phyloP scores from a whole-genome alignment of 1,140 invertebrate genomes.

The Drosophila mayri region DNA sequence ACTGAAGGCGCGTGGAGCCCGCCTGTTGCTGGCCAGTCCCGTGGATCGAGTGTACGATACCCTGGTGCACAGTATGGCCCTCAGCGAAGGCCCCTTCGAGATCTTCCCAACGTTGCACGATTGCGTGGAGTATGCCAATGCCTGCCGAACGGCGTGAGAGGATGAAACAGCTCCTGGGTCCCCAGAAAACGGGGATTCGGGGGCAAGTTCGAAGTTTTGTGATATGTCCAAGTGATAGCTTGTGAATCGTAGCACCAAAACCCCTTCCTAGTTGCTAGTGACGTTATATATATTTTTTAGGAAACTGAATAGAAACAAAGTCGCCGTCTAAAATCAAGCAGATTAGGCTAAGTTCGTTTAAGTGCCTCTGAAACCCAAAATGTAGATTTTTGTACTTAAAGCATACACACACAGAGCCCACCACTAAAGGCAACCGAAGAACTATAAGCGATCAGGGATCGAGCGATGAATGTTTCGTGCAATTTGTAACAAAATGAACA shows the following conservation, averaged over 20 bases:
- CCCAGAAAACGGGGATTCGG: background rate
- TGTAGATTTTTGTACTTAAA: constrained; percentile 32
- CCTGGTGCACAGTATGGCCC: constrained; percentile 76
- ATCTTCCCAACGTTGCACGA: constrained; percentile 82
- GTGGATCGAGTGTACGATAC: constrained; percentile 82
- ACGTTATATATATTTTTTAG: constrained; percentile 21
- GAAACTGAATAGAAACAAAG: constrained; percentile 39
- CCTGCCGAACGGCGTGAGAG: constrained; percentile 72
- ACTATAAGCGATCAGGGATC: constrained; percentile 37
- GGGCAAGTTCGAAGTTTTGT: constrained; percentile 37
- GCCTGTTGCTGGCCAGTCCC: constrained; percentile 69
- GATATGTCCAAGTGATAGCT: constrained; percentile 68
- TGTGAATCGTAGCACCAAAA: constrained; percentile 65
- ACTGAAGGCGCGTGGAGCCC: constrained; percentile 56
- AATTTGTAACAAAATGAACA: constrained; percentile 67
- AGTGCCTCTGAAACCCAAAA: constrained; percentile 37
- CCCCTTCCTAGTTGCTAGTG: constrained; percentile 40
- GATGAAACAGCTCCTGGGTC: background rate
- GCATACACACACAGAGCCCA: constrained; percentile 59
- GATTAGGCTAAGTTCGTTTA: constrained; percentile 62
- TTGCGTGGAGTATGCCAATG: constrained; percentile 80
- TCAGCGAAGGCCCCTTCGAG: constrained; percentile 80
- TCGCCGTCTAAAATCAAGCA: constrained; percentile 60
- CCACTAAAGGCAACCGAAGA: constrained; percentile 46
- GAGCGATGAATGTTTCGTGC: constrained; percentile 32